Percentiles rank a stretch among this genome's conserved stretches.
These are phyloP conservation scores for Cephus rjabovi DNA, from an alignment of 2,888 invertebrate genomes.

Conservation along the genomic window DNA sequence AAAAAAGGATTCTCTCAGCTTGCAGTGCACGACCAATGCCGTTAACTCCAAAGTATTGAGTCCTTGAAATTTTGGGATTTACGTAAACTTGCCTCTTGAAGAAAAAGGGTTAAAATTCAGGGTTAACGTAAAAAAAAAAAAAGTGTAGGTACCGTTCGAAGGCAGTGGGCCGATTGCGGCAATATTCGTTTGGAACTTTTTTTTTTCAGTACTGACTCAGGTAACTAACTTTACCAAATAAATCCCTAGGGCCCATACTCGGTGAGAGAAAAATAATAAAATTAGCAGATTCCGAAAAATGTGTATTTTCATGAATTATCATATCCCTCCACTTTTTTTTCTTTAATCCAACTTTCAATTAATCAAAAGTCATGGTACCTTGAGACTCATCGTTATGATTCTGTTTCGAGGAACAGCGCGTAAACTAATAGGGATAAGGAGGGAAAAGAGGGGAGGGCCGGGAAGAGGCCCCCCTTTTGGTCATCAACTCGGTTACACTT, in stretches of 20 bases:
- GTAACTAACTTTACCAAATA: neutral
- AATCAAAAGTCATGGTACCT: constrained; percentile 29
- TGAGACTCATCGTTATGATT: neutral
- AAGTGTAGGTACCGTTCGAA: neutral
- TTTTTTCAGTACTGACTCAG: neutral
- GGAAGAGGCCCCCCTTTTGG: constrained; percentile 24
- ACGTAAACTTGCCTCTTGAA: neutral
- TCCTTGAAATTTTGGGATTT: neutral
- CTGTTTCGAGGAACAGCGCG: neutral
- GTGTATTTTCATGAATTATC: neutral
- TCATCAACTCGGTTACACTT: constrained; percentile 56
- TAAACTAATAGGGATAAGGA: neutral
- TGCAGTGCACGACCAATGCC: constrained; percentile 31
- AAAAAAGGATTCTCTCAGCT: constrained; percentile 42
- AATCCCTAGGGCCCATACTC: neutral
- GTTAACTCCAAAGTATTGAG: neutral
- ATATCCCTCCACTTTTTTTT: constrained; percentile 37
- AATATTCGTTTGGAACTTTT: neutral
- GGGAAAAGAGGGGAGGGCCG: constrained; percentile 16
- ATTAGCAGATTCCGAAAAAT: neutral
- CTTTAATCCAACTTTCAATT: constrained; percentile 36
- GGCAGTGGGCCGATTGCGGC: neutral
- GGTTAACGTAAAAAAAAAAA: neutral
- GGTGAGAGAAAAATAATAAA: neutral
- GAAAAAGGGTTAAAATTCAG: neutral